Conservation (phyloP, 1,140 invertebrate genomes). For the Anastrepha ludens region DNA sequence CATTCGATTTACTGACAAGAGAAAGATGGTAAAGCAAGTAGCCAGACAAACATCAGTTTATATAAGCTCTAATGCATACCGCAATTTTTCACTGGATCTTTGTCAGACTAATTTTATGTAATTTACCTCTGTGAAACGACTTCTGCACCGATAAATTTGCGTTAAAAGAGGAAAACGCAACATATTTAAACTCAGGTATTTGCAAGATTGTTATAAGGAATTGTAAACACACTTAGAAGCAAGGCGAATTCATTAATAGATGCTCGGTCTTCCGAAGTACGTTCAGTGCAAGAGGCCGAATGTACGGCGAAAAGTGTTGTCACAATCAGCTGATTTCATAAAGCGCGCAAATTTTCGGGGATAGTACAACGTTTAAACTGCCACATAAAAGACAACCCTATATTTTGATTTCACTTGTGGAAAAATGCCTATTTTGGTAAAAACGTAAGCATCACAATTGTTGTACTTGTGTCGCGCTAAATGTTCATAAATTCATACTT, state of each 20-base stretch:
- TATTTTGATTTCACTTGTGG: too few species aligned
- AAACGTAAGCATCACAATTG: slow-evolving; percentile 25
- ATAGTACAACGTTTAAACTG: background rate
- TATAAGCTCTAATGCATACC: background rate
- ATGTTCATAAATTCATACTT: too few species aligned
- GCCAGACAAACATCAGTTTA: background rate
- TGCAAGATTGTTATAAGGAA: background rate
- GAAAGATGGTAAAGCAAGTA: background rate
- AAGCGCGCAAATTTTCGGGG: background rate
- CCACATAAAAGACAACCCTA: too few species aligned
- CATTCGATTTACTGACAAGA: background rate
- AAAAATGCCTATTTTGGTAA: slow-evolving; percentile 23
- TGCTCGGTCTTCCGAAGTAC: background rate
- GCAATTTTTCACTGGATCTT: background rate
- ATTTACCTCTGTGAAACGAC: background rate
- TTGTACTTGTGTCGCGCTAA: too few species aligned
- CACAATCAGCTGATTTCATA: background rate
- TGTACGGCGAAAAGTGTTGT: background rate
- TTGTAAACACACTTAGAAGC: background rate
- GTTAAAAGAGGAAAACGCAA: background rate
- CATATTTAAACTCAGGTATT: background rate
- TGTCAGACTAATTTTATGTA: background rate
- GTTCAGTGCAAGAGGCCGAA: too few species aligned
- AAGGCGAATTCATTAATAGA: background rate
- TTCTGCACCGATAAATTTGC: background rate